These are phyloP conservation scores for Entomyzon cyanotis DNA, from an alignment of 2,113 vertebrate genomes.

Conservation along the genomic window DNA sequence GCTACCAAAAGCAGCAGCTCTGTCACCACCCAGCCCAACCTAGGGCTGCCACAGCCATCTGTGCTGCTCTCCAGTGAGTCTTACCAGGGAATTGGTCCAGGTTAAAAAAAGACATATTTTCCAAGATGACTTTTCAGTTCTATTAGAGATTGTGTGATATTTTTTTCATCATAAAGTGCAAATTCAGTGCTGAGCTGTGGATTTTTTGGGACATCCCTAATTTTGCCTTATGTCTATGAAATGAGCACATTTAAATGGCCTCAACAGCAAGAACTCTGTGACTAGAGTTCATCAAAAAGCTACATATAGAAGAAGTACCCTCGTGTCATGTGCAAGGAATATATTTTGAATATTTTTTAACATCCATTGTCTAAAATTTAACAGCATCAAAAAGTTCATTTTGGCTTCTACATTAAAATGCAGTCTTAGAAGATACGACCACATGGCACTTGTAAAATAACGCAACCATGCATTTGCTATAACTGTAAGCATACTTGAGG, in stretches of 20 bases:
- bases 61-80: neutral
- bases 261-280: neutral
- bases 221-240: neutral
- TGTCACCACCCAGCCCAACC: rapidly evolving
- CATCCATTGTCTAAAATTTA: neutral
- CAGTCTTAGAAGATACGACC: neutral
- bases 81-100: neutral
- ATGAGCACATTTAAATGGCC: neutral
- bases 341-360: neutral
- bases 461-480: neutral
- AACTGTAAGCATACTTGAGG: neutral
- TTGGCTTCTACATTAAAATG: neutral
- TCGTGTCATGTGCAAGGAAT: neutral
- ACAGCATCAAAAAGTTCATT: neutral
- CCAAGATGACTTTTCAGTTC: neutral
- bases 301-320: neutral
- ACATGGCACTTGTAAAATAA: neutral
- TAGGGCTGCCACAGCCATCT: neutral
- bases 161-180: neutral
- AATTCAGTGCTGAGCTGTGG: neutral
- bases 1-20: neutral
- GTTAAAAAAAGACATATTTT: neutral
- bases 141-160: neutral
- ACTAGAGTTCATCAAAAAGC: neutral
- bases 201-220: neutral